Conservation (phyloP, 2,888 invertebrate species). For the Chrysopilus asiliformis region DNA sequence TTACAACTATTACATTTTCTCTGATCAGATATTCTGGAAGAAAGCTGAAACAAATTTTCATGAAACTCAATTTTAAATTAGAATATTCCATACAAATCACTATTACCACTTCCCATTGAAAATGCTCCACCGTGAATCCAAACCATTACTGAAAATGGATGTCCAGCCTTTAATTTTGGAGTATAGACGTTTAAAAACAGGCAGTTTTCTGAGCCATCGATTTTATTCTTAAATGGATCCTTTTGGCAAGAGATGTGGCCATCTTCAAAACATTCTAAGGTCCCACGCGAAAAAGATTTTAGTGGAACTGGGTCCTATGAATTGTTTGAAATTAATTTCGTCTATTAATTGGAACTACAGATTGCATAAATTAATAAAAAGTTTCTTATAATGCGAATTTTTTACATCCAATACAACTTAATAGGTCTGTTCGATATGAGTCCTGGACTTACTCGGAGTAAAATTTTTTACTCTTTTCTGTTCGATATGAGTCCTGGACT, state of each 20-base stretch:
- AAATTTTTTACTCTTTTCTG: too few relatives aligned
- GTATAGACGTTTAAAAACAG: conserved; percentile 30
- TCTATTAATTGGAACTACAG: background rate
- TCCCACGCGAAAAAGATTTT: conserved; percentile 21
- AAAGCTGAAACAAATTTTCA: conserved; percentile 18
- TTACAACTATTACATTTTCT: conserved; percentile 31
- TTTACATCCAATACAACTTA: too few relatives aligned
- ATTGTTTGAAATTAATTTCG: background rate
- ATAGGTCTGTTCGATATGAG: too few relatives aligned
- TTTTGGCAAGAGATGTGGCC: conserved; percentile 26
- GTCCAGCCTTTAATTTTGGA: conserved; percentile 19
- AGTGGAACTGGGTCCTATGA: conserved; percentile 28
- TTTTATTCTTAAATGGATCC: conserved; percentile 20
- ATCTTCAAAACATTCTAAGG: conserved; percentile 29
- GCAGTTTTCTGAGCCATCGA: conserved; percentile 30
- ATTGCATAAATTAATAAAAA: too few relatives aligned
- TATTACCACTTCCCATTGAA: conserved; percentile 26
- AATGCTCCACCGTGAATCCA: conserved; percentile 34
- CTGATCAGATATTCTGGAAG: conserved; percentile 28
- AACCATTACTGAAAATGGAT: conserved; percentile 29
- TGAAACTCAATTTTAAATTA: background rate
- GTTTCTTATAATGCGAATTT: too few relatives aligned
- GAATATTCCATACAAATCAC: conserved; percentile 22
- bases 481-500: too few relatives aligned
- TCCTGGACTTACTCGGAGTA: too few relatives aligned